phyloP scores from a whole-genome alignment of 2,888 invertebrate species.

The Platycnemis pennipes region DNA sequence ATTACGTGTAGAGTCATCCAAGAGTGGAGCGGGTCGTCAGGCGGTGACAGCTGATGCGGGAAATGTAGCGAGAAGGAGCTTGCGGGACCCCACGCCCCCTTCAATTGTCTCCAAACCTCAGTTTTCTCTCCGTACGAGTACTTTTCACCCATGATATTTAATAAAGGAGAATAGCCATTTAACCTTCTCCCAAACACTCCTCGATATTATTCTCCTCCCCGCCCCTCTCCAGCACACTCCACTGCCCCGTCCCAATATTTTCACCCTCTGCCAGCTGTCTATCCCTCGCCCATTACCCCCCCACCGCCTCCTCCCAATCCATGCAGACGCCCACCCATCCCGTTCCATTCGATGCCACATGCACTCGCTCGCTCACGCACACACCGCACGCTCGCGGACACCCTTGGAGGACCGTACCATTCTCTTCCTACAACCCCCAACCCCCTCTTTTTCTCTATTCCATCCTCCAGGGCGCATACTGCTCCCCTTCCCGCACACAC shows the following conservation, averaged over 20 bases:
- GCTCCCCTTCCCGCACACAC: neutral
- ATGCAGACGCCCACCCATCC: constrained; percentile 1
- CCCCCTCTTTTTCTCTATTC: neutral
- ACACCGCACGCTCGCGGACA: neutral
- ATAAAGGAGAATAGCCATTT: constrained; percentile 35
- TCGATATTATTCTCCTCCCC: neutral
- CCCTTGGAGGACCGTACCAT: constrained; percentile 29
- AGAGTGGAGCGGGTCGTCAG: neutral
- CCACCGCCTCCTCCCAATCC: neutral
- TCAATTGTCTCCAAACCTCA: constrained; percentile 1
- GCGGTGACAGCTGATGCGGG: neutral
- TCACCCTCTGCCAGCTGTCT: constrained; percentile 58
- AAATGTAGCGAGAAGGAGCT: neutral
- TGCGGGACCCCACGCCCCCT: neutral
- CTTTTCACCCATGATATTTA: constrained; percentile 42
- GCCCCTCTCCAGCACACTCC: constrained; percentile 23
- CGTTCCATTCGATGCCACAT: constrained; percentile 51
- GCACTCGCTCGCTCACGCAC: neutral
- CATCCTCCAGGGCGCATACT: constrained; percentile 25
- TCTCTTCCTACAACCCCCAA: neutral
- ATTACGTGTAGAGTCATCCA: neutral
- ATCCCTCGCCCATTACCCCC: neutral
- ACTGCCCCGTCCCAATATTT: constrained; percentile 57
- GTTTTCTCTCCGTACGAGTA: neutral
- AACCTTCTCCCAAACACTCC: constrained; percentile 41